Percentiles rank a stretch among this genome's conserved stretches.
Evolutionary conservation across 2,888 invertebrate genomes (phyloP).

Genomic region (Branchellion lobata): DNA sequence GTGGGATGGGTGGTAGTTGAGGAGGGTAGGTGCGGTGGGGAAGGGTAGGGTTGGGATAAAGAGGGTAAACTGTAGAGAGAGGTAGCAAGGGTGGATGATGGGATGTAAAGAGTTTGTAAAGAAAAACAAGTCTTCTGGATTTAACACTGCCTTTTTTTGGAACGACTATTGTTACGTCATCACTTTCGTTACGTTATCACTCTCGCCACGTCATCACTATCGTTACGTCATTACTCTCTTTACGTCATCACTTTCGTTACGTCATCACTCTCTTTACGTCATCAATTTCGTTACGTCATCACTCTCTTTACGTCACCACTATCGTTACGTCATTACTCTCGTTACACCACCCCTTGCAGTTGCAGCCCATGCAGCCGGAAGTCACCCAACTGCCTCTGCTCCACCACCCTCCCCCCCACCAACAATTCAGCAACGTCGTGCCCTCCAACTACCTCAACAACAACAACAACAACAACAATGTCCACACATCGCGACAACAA

Average conservation of each 20-base stretch:
- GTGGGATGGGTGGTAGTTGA: background rate
- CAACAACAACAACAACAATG: conserved; percentile 3
- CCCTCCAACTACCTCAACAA: conserved; percentile 7
- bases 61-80: background rate
- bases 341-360: background rate
- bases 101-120: too few relatives aligned
- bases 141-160: too few relatives aligned
- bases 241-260: too few relatives aligned
- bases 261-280: too few relatives aligned
- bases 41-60: background rate
- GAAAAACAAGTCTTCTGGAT: too few relatives aligned
- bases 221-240: too few relatives aligned
- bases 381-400: background rate
- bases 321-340: background rate
- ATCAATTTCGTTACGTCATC: too few relatives aligned
- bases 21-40: background rate
- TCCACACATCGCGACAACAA: background rate
- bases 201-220: too few relatives aligned
- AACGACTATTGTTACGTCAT: too few relatives aligned
- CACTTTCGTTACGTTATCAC: too few relatives aligned
- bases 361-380: background rate
- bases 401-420: background rate
- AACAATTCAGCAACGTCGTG: background rate
- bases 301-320: too few relatives aligned
- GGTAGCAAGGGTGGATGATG: too few relatives aligned